Conservation (phyloP, 2,888 invertebrate genomes). For the Nycteola revayana region DNA sequence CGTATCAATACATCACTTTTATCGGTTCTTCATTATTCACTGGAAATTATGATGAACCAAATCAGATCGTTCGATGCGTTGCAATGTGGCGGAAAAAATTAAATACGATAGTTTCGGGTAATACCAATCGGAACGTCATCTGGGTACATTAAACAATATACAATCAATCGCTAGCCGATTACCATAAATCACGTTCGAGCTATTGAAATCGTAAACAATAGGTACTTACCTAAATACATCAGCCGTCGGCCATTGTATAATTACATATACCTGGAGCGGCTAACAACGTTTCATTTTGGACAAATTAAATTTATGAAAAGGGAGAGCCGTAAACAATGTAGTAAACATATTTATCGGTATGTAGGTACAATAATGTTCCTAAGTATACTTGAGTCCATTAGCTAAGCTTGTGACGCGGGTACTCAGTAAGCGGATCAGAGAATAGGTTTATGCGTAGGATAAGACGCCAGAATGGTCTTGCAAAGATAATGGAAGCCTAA, state of each 20-base stretch:
- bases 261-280: constrained; percentile 1
- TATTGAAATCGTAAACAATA: constrained; percentile 25
- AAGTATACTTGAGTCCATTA: constrained; percentile 52
- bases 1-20: constrained; percentile 32
- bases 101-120: too few relatives aligned
- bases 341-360: constrained; percentile 17
- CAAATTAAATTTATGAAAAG: constrained; percentile 6
- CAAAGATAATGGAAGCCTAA: constrained; percentile 44
- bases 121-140: too few relatives aligned
- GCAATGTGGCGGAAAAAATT: neutral
- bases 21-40: constrained; percentile 22
- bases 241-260: constrained; percentile 4
- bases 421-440: constrained; percentile 56
- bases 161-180: constrained; percentile 28
- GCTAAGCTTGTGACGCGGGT: constrained; percentile 49
- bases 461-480: constrained; percentile 49
- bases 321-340: constrained; percentile 12
- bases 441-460: constrained; percentile 55
- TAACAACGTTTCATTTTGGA: neutral
- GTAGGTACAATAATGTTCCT: constrained; percentile 25
- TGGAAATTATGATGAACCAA: constrained; percentile 18
- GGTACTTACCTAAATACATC: constrained; percentile 8
- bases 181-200: constrained; percentile 21
- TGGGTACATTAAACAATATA: constrained; percentile 21
- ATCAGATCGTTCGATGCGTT: constrained; percentile 11